These are phyloP conservation scores for Drosophila cardini DNA, from an alignment of 1,140 invertebrate genomes.

Conservation along the genomic window DNA sequence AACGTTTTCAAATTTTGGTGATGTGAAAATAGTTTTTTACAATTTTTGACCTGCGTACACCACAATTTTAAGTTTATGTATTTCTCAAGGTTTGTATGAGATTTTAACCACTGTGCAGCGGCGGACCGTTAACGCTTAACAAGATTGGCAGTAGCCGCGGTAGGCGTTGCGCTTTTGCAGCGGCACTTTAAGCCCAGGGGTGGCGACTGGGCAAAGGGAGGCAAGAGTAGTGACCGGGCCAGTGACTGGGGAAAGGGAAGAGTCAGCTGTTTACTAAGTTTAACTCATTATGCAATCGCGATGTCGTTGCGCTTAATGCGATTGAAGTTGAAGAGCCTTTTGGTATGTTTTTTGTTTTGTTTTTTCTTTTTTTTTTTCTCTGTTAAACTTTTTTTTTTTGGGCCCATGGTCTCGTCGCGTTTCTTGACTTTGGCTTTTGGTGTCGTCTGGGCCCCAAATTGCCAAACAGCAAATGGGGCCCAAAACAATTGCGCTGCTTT, in stretches of 20 bases:
- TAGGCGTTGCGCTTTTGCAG: constrained; percentile 6
- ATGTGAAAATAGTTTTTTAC: no score
- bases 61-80: no score
- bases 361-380: neutral
- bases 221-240: neutral
- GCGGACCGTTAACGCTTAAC: constrained; percentile 64
- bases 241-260: constrained; percentile 15
- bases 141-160: constrained; percentile 51
- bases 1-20: no score
- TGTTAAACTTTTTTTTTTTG: no score
- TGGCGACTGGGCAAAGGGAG: neutral
- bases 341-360: neutral
- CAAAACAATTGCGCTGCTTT: constrained; percentile 46
- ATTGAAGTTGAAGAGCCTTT: constrained; percentile 44
- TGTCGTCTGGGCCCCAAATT: constrained; percentile 29
- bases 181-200: neutral
- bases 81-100: no score
- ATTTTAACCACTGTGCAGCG: constrained; percentile 5
- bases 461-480: constrained; percentile 24
- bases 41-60: no score
- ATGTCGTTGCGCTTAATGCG: constrained; percentile 44
- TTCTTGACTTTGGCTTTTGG: constrained; percentile 7
- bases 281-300: constrained; percentile 42
- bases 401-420: neutral
- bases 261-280: constrained; percentile 6